Percentiles rank a stretch among this genome's conserved stretches.
These are phyloP conservation scores for Dicyrtomina minuta DNA, from an alignment of 2,888 invertebrate species.

Conservation along the genomic window DNA sequence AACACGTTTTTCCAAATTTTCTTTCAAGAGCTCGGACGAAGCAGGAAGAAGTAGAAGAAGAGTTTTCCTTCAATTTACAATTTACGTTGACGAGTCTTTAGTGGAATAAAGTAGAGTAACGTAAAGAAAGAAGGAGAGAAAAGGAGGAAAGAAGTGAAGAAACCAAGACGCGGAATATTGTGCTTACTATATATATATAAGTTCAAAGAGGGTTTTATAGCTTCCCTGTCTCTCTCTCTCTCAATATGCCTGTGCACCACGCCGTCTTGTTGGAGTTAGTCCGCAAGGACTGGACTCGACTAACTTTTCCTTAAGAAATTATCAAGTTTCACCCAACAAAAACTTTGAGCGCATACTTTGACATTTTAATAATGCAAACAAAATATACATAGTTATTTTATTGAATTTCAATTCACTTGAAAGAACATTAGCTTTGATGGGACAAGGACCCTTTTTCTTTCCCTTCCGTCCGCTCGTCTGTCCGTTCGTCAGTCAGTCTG, in stretches of 20 bases:
- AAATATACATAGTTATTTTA: conserved; percentile 24
- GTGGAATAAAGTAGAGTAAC: no score
- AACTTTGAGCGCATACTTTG: conserved; percentile 11
- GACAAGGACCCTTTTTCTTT: not conserved
- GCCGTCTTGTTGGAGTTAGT: not conserved
- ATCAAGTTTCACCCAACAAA: not conserved
- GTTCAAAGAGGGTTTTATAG: no score
- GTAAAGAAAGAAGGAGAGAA: not conserved
- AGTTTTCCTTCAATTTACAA: no score
- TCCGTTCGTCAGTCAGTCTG: no score
- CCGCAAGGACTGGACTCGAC: not conserved
- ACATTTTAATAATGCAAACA: conserved; percentile 7
- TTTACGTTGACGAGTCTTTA: no score
- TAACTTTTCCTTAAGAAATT: conserved; percentile 4
- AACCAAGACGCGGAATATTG: not conserved
- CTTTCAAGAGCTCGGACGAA: no score
- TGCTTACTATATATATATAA: no score
- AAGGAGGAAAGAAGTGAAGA: no score
- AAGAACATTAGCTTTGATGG: conserved; percentile 26
- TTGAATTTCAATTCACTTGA: conserved; percentile 28
- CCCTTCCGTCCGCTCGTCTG: not conserved
- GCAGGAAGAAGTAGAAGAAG: no score
- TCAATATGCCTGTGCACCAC: no score
- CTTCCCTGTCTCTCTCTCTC: no score
- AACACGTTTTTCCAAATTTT: no score